phyloP scores from a whole-genome alignment of 2,888 invertebrate genomes.

The Clepsis dumicolana region DNA sequence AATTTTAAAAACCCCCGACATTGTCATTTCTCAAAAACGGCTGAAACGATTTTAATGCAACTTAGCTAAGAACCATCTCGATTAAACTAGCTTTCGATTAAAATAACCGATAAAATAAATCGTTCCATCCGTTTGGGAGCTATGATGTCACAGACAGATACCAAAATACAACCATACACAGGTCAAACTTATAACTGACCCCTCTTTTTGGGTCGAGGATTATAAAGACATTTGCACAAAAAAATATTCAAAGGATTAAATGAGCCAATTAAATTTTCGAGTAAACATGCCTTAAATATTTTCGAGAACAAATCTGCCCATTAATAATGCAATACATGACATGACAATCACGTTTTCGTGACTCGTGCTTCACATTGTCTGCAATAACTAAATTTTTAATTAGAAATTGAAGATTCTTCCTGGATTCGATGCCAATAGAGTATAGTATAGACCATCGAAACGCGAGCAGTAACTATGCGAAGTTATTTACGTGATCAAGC shows the following conservation, averaged over 20 bases:
- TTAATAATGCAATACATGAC: background rate
- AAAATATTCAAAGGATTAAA: background rate
- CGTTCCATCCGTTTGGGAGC: no score
- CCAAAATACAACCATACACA: no score
- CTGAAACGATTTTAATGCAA: no score
- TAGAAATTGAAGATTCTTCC: slow-evolving; percentile 33
- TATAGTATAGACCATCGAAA: background rate
- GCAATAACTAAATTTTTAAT: slow-evolving; percentile 19
- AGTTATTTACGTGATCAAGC: slow-evolving; percentile 40
- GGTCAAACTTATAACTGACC: no score
- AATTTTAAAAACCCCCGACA: no score
- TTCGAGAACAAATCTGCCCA: background rate
- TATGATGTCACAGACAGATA: no score
- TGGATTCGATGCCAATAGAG: slow-evolving; percentile 29
- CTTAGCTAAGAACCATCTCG: no score
- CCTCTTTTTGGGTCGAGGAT: no score
- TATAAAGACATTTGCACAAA: background rate
- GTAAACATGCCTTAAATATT: background rate
- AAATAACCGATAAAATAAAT: no score
- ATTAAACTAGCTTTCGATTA: no score
- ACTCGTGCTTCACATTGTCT: background rate
- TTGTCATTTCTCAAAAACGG: no score
- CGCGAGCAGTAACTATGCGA: slow-evolving; percentile 29
- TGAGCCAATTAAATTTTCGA: background rate
- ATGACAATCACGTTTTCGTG: slow-evolving; percentile 1